Conservation (phyloP, 2,797 vertebrate genomes). For the Argyrosomus regius region DNA sequence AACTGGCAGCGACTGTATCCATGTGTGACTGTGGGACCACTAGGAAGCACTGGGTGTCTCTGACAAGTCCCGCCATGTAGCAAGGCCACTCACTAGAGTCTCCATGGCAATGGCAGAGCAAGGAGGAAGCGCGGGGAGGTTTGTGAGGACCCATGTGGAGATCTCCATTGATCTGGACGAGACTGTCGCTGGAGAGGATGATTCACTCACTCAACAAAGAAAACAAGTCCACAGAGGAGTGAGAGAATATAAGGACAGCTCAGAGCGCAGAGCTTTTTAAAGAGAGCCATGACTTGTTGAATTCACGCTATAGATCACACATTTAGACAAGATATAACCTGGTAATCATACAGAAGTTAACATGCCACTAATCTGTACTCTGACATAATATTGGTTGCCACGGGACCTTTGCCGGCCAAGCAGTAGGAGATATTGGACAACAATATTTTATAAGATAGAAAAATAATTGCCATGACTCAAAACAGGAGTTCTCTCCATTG, state of each 20-base stretch:
- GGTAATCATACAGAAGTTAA: constrained; percentile 22
- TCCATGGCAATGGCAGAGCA: constrained; percentile 72
- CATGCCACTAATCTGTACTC: constrained; percentile 21
- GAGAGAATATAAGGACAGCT: constrained; percentile 32
- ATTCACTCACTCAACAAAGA: constrained; percentile 62
- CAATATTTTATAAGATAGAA: not conserved
- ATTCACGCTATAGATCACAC: constrained; percentile 27
- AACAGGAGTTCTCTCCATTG: not conserved
- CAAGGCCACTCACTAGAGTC: constrained; percentile 47
- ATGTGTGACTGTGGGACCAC: constrained; percentile 11
- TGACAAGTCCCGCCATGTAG: constrained; percentile 44
- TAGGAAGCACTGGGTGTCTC: constrained; percentile 22
- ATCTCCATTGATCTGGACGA: constrained; percentile 69
- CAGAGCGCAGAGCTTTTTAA: not conserved
- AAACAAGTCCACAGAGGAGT: constrained; percentile 54
- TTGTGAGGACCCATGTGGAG: constrained; percentile 71
- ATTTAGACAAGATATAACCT: constrained; percentile 14
- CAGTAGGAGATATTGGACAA: not conserved
- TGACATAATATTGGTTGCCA: not conserved
- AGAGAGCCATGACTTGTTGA: constrained; percentile 23
- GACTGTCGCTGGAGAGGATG: constrained; percentile 54
- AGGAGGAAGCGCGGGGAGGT: constrained; percentile 53
- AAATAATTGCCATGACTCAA: not conserved
- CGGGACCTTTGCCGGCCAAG: too few species aligned
- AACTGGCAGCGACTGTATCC: constrained; percentile 4